phyloP scores from a whole-genome alignment of 2,888 invertebrate species.

The Drosophila buzzatii region DNA sequence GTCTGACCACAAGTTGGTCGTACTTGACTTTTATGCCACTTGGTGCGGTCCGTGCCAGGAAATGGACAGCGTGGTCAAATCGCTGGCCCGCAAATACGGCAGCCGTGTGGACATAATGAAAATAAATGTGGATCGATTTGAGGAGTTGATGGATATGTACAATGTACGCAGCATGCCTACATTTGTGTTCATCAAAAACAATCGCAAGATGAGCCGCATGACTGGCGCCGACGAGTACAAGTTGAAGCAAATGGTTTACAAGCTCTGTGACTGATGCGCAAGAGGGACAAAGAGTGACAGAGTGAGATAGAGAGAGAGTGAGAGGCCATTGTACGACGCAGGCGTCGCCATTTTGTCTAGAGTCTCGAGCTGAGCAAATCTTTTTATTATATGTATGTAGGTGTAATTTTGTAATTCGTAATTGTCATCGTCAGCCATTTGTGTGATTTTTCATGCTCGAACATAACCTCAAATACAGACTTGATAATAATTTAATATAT shows the following conservation, averaged over 20 bases:
- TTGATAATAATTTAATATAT: conserved; percentile 1
- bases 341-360: conserved; percentile 20
- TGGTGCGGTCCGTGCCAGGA: conserved; percentile 71
- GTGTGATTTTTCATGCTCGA: conserved; percentile 1
- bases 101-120: conserved; percentile 54
- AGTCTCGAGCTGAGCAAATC: neutral
- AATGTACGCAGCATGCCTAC: conserved; percentile 67
- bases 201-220: conserved; percentile 55
- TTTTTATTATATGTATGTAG: neutral
- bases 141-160: conserved; percentile 50
- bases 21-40: conserved; percentile 67
- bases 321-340: conserved; percentile 10
- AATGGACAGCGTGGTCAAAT: conserved; percentile 54
- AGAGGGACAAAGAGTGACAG: neutral
- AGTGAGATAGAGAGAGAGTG: neutral
- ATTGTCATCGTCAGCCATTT: conserved; percentile 5
- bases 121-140: conserved; percentile 63
- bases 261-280: conserved; percentile 46
- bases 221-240: conserved; percentile 70
- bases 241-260: conserved; percentile 59
- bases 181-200: conserved; percentile 69
- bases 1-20: conserved; percentile 52
- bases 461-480: neutral
- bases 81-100: conserved; percentile 55
- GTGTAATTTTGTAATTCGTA: conserved; percentile 1